Evolutionary conservation across 2,888 invertebrate genomes (phyloP).

Genomic region (Herminia tarsipennalis): DNA sequence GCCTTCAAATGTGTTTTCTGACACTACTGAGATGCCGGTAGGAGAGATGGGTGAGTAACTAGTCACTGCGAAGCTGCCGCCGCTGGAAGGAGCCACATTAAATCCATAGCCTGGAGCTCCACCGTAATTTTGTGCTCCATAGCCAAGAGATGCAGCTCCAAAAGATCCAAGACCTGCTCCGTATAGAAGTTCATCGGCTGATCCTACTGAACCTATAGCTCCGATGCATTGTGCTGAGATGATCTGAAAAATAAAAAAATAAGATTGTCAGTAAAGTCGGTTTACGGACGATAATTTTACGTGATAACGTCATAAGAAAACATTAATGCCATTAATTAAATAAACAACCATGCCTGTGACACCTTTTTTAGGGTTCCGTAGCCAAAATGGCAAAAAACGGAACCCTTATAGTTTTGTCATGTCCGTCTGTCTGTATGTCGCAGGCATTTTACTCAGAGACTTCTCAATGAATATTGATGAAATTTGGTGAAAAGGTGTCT

Average conservation of each 20-base stretch:
- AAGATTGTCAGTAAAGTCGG: too few species aligned
- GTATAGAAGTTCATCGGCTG: constrained; percentile 22
- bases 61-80: constrained; percentile 40
- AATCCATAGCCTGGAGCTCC: constrained; percentile 4
- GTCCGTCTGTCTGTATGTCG: too few species aligned
- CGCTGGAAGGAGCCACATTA: constrained; percentile 25
- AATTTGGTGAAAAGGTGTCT: too few species aligned
- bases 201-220: neutral
- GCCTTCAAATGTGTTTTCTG: constrained; percentile 46
- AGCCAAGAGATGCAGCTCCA: neutral
- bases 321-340: too few species aligned
- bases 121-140: constrained; percentile 5
- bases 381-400: too few species aligned
- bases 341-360: too few species aligned
- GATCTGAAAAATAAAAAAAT: constrained; percentile 10
- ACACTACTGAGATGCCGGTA: constrained; percentile 45
- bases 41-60: constrained; percentile 51
- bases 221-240: constrained; percentile 23
- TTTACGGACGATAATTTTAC: too few species aligned
- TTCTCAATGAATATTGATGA: too few species aligned
- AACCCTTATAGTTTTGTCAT: too few species aligned
- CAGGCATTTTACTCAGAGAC: too few species aligned
- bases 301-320: too few species aligned
- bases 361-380: too few species aligned
- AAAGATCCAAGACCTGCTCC: neutral